phyloP scores from a whole-genome alignment of 2,113 vertebrate species.

The Conger conger region DNA sequence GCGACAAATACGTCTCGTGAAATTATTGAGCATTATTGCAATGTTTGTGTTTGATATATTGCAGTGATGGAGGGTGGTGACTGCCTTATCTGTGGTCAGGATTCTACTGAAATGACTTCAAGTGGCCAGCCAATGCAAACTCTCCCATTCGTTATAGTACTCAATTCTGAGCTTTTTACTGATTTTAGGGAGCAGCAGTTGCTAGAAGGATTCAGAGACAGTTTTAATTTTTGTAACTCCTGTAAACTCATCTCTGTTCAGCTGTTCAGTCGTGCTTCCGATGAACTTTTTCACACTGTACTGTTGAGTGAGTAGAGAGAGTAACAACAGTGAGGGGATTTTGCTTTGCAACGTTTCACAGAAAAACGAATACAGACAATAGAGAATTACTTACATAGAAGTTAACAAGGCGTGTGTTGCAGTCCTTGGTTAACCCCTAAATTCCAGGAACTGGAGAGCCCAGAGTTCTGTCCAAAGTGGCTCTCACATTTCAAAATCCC shows the following conservation, averaged over 20 bases:
- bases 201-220: too few species aligned
- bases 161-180: neutral
- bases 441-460: neutral
- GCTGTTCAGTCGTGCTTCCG: neutral
- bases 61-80: neutral
- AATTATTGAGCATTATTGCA: neutral
- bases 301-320: too few species aligned
- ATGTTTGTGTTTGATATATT: neutral
- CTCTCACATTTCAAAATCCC: neutral
- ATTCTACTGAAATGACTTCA: neutral
- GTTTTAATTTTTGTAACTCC: too few species aligned
- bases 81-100: neutral
- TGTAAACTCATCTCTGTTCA: neutral
- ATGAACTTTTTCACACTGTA: neutral
- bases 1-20: neutral
- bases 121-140: neutral
- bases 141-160: neutral
- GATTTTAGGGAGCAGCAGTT: neutral
- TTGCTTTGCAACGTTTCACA: too few species aligned
- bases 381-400: neutral
- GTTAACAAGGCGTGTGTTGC: neutral
- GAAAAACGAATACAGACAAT: neutral
- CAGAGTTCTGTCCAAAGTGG: neutral
- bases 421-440: neutral
- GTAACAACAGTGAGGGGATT: too few species aligned